Percentiles rank a stretch among this genome's conserved stretches.
phyloP scores from a whole-genome alignment of 1,140 invertebrate genomes.

The Euwallacea similis region DNA sequence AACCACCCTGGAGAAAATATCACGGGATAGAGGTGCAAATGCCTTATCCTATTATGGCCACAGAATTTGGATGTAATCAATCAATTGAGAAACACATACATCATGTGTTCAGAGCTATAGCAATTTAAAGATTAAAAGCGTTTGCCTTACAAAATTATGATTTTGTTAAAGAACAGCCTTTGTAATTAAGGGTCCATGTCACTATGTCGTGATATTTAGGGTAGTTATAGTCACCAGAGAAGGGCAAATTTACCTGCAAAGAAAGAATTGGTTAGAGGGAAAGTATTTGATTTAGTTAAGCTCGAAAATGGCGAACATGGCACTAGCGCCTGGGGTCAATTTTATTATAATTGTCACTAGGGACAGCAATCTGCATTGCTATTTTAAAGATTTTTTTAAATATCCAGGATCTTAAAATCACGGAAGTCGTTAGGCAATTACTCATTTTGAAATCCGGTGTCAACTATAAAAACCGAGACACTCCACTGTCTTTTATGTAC shows the following conservation, averaged over 20 bases:
- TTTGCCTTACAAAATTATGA: slow-evolving; percentile 51
- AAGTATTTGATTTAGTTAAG: slow-evolving; percentile 70
- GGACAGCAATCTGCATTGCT: slow-evolving; percentile 78
- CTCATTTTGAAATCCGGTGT: no score
- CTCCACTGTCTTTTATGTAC: no score
- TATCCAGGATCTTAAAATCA: no score
- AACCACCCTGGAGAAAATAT: slow-evolving; percentile 74
- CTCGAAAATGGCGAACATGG: slow-evolving; percentile 72
- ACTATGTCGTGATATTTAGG: slow-evolving; percentile 88
- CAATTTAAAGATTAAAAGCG: background rate
- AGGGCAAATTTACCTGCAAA: slow-evolving; percentile 78
- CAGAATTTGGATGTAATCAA: slow-evolving; percentile 76
- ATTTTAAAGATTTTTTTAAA: slow-evolving; percentile 73
- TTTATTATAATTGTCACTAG: slow-evolving; percentile 79
- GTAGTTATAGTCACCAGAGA: slow-evolving; percentile 82
- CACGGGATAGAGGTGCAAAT: slow-evolving; percentile 72
- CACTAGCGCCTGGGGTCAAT: slow-evolving; percentile 68
- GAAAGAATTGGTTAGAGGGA: slow-evolving; percentile 69
- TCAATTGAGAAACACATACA: slow-evolving; percentile 51
- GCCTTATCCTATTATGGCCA: slow-evolving; percentile 85
- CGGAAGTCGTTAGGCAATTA: no score
- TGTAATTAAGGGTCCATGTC: slow-evolving; percentile 75
- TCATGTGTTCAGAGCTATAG: background rate
- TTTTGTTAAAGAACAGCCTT: slow-evolving; percentile 64
- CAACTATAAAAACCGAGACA: no score